Percentiles rank a stretch among this genome's conserved stretches.
phyloP scores from a whole-genome alignment of 2,888 invertebrate species.

The Parnassius smintheus region DNA sequence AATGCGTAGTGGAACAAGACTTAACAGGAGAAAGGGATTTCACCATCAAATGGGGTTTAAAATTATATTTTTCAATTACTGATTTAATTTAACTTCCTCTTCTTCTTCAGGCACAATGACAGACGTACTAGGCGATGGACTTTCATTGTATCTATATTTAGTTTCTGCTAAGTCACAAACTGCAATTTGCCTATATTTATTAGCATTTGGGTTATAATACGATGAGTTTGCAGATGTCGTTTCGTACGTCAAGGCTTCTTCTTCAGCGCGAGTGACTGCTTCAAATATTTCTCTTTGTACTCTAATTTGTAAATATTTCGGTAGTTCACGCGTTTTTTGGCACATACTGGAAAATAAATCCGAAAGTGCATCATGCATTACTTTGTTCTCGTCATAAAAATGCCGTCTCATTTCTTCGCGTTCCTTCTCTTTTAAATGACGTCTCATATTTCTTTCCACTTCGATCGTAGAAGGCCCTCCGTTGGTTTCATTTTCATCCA shows the following conservation, averaged over 20 bases:
- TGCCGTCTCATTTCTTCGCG: slow-evolving; percentile 29
- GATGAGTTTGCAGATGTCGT: slow-evolving; percentile 6
- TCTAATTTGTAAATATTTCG: slow-evolving; percentile 40
- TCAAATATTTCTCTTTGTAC: slow-evolving; percentile 40
- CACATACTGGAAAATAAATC: slow-evolving; percentile 40
- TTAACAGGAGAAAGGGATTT: too few species aligned
- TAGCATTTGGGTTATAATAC: slow-evolving; percentile 10
- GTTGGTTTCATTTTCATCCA: slow-evolving; percentile 14
- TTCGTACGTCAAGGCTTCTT: slow-evolving; percentile 21
- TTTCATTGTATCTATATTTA: slow-evolving; percentile 20
- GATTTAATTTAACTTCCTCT: slow-evolving; percentile 3
- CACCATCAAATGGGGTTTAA: too few species aligned
- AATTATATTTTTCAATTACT: background rate
- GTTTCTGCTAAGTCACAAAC: slow-evolving; percentile 23
- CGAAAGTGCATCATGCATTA: slow-evolving; percentile 34
- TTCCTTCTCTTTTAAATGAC: slow-evolving; percentile 29
- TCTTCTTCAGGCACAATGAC: slow-evolving; percentile 12
- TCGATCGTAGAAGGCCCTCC: slow-evolving; percentile 8
- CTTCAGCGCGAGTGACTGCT: slow-evolving; percentile 22
- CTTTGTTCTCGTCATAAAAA: slow-evolving; percentile 20
- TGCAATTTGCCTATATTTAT: slow-evolving; percentile 20
- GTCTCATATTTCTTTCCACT: slow-evolving; percentile 27
- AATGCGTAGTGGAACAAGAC: too few species aligned
- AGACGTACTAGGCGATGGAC: slow-evolving; percentile 19
- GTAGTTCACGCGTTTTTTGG: slow-evolving; percentile 40